phyloP scores from a whole-genome alignment of 2,888 invertebrate species.

The Diarsia dahlii region DNA sequence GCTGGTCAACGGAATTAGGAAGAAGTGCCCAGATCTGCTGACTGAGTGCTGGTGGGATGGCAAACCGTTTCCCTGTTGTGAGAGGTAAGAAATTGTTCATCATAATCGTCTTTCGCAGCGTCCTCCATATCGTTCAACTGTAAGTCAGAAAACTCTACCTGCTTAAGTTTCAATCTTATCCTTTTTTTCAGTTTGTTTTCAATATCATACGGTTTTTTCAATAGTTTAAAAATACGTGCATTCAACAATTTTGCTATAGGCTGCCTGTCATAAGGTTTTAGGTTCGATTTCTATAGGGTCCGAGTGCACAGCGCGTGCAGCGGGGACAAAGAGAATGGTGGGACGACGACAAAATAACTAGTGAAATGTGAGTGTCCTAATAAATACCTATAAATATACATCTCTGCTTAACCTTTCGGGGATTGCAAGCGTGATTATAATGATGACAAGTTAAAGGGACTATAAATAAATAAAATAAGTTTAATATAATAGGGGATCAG shows the following conservation, averaged over 20 bases:
- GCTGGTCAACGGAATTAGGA: constrained; percentile 72
- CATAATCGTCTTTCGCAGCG: not conserved
- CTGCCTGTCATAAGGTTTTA: too few species aligned
- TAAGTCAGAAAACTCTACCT: not conserved
- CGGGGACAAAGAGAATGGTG: too few species aligned
- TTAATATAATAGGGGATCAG: too few species aligned
- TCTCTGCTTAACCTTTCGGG: too few species aligned
- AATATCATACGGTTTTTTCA: not conserved
- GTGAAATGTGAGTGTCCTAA: not conserved
- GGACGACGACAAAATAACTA: too few species aligned
- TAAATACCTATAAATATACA: too few species aligned
- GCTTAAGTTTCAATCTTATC: not conserved
- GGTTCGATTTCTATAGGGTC: too few species aligned
- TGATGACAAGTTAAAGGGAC: not conserved
- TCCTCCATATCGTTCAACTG: too few species aligned
- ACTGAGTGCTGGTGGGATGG: constrained; percentile 83
- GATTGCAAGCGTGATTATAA: too few species aligned
- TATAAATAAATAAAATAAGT: not conserved
- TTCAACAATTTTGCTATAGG: too few species aligned
- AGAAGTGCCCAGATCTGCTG: constrained; percentile 79
- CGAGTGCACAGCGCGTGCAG: too few species aligned
- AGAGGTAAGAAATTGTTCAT: constrained; percentile 70
- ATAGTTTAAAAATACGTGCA: too few species aligned
- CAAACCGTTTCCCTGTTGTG: constrained; percentile 80
- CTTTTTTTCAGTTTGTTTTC: not conserved